Conservation (phyloP, 2,888 invertebrate genomes). For the Diarsia mendica region DNA sequence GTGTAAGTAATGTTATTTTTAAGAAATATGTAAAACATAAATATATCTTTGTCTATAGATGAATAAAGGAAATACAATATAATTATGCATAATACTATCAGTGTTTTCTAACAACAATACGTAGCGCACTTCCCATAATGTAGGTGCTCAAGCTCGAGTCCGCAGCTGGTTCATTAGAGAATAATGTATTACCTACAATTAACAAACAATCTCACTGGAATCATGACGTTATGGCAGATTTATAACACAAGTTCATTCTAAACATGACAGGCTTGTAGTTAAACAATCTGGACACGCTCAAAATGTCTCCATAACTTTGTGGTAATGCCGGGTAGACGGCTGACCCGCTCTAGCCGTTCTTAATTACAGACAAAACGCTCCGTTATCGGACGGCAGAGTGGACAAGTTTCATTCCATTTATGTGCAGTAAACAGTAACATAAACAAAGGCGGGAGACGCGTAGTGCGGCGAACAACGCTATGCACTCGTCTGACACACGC, state of each 20-base stretch:
- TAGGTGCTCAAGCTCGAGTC: constrained; percentile 41
- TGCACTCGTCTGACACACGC: constrained; percentile 75
- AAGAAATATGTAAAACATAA: no score
- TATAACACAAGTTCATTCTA: constrained; percentile 76
- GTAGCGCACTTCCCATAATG: constrained; percentile 30
- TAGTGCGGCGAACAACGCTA: constrained; percentile 74
- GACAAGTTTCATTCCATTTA: constrained; percentile 85
- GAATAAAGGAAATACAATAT: neutral
- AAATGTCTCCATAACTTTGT: constrained; percentile 84
- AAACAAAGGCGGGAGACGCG: constrained; percentile 78
- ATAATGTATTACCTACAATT: constrained; percentile 72
- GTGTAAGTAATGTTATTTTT: no score
- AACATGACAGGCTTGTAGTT: constrained; percentile 81
- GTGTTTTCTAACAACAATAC: constrained; percentile 39
- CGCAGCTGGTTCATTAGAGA: constrained; percentile 65
- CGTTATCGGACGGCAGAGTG: constrained; percentile 81
- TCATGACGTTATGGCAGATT: constrained; percentile 76
- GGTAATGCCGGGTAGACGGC: constrained; percentile 78
- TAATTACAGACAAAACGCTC: constrained; percentile 89
- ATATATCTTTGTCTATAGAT: no score
- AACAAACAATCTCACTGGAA: constrained; percentile 72
- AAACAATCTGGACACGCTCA: constrained; percentile 80
- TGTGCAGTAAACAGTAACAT: constrained; percentile 82
- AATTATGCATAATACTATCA: constrained; percentile 25
- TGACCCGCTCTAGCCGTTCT: constrained; percentile 83